Base-by-base conservation (phyloP, 2,113 vertebrate genomes). In the Ceyx margarethae region DNA sequence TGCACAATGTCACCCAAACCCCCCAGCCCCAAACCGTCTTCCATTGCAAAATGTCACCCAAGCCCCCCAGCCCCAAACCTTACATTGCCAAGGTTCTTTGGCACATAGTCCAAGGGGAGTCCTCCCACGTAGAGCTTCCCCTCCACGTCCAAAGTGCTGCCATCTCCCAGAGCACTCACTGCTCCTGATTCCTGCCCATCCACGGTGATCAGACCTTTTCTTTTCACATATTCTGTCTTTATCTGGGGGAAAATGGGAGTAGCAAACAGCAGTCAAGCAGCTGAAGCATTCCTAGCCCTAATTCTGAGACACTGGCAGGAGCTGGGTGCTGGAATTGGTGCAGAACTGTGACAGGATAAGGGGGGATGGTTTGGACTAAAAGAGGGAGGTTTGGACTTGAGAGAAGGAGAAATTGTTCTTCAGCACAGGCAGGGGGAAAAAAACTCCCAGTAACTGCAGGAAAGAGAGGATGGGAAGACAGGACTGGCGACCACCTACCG, bases 51-150 rank as follows among this genome's bases (percentile, higher is more conserved):
- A 31, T 11, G 11, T 8, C 10, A 9, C 10, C 50, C n/a, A 51
- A 0, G 0, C 0, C 3, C 18, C 42, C n/a, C 3, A 23, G 61
- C 5, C 17, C 79, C 78, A 73, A 87, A 4, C 1, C 98, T 98
- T 97, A 99, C 98, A n/a, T 98, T 98, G 65, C 98, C 98, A 54
- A 98, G 97, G 81, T 97, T 98, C 93, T 97, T 98, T 13, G 98
- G 95, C 31, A 81, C 54, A 13, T 98, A 98, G 48, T 96, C 93
- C 5, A 96, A 88, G 16, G 98, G 98, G 3, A 99, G 94, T 15
- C 99, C 99, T 61, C 99, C 99, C 11, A 99, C 91, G 42, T 98
- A 99, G 5, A 99, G 81, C 60, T 97, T 98, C 19, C 97, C 97
- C 84, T 98, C 98, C 82, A 99, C 98, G 2, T 99, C 98, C 95